Percentiles rank a stretch among this genome's conserved stretches.
Conservation (phyloP, 2,113 vertebrate genomes). For the Equus przewalskii region DNA sequence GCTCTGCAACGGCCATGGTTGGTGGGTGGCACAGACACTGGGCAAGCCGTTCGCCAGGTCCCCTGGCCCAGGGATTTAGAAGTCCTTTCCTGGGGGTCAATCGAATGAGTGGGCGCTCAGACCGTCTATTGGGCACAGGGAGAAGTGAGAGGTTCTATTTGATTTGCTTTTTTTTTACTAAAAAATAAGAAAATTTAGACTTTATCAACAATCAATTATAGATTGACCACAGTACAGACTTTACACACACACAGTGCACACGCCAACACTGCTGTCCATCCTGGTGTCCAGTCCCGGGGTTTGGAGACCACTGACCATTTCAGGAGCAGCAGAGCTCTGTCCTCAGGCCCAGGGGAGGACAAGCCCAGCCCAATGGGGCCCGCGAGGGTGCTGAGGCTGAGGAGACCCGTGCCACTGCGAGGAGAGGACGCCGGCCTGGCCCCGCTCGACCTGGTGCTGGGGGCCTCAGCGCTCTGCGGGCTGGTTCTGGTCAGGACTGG, state of each 20-base stretch:
- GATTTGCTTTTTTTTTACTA: not conserved
- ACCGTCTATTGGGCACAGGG: not conserved
- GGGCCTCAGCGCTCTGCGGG: no score
- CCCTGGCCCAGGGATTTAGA: not conserved
- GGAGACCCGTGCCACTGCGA: no score
- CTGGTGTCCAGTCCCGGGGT: fast-evolving
- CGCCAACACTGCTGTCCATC: no score
- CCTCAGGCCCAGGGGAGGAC: not conserved
- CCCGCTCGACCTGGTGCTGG: fast-evolving
- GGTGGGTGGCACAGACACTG: fast-evolving
- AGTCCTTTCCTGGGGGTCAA: not conserved
- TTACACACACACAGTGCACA: fast-evolving
- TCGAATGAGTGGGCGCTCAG: no score
- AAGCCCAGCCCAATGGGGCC: fast-evolving
- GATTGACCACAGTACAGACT: not conserved
- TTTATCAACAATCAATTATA: not conserved
- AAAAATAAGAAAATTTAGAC: not conserved
- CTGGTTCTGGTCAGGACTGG: not conserved
- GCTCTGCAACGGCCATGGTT: fast-evolving
- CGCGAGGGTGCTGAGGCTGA: not conserved
- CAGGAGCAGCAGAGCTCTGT: no score
- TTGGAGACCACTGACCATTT: not conserved
- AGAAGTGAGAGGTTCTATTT: no score
- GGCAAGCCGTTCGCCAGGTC: fast-evolving
- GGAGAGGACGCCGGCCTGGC: not conserved